phyloP scores from a whole-genome alignment of 2,113 vertebrate genomes.

The Ptyas mucosa region DNA sequence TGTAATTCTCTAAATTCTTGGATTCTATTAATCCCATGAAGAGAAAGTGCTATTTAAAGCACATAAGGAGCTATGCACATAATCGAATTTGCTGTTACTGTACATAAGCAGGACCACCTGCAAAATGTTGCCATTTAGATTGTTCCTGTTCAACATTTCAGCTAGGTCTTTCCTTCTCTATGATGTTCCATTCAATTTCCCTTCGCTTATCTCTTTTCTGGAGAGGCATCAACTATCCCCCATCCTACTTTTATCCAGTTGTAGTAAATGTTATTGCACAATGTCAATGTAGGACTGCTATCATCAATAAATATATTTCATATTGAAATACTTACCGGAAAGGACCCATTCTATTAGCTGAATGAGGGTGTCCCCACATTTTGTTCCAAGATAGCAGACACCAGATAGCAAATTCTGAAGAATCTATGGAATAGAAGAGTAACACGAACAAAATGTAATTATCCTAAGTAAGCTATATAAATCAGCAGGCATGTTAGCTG shows the following conservation, averaged over 20 bases:
- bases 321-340: constrained; percentile 80
- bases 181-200: not conserved
- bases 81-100: not conserved
- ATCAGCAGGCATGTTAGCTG: not conserved
- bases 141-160: not conserved
- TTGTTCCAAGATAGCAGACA: constrained; percentile 42
- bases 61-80: not conserved
- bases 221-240: not conserved
- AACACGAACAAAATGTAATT: accelerated
- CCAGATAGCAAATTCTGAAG: constrained; percentile 46
- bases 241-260: not conserved
- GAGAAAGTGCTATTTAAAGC: not conserved
- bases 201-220: not conserved
- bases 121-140: not conserved
- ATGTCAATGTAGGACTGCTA: not conserved
- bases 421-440: constrained; percentile 57
- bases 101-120: not conserved
- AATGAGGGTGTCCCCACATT: constrained; percentile 92
- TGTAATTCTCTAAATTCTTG: not conserved
- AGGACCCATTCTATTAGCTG: constrained; percentile 81
- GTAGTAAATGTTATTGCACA: not conserved
- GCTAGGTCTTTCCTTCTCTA: not conserved
- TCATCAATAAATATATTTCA: constrained; percentile 1
- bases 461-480: not conserved
- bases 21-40: not conserved